Evolutionary conservation across 2,888 invertebrate species (phyloP).

Genomic region (Eledone cirrhosa): DNA sequence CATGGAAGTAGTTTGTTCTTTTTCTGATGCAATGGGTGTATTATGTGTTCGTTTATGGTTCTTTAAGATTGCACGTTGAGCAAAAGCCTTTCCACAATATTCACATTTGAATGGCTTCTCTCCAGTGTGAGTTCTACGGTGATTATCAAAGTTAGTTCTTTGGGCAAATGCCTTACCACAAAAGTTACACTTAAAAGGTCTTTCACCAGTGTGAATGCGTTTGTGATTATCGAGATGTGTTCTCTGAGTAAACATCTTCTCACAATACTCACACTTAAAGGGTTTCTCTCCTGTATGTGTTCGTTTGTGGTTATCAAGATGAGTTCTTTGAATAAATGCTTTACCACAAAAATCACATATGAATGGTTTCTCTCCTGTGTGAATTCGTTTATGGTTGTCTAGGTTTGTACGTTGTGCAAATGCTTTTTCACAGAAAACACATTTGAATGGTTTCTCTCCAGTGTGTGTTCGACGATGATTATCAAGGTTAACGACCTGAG

Average conservation of each 20-base stretch:
- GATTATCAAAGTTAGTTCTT: conserved; percentile 18
- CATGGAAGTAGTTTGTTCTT: neutral
- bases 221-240: conserved; percentile 4
- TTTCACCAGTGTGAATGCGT: conserved; percentile 7
- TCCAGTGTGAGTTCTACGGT: neutral
- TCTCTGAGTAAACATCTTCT: neutral
- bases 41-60: conserved; percentile 3
- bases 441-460: conserved; percentile 13
- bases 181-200: neutral
- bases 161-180: conserved; percentile 17
- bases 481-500: conserved; percentile 21
- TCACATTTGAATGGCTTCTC: conserved; percentile 22
- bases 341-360: conserved; percentile 16
- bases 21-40: neutral
- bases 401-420: conserved; percentile 22
- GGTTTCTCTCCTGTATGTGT: conserved; percentile 22
- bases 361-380: neutral
- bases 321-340: conserved; percentile 12
- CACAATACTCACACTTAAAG: conserved; percentile 1
- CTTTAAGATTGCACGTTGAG: conserved; percentile 17
- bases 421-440: neutral
- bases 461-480: conserved; percentile 10
- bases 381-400: conserved; percentile 20
- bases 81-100: conserved; percentile 17
- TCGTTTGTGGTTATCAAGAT: conserved; percentile 20